Evolutionary conservation across 2,888 invertebrate species (phyloP).

Genomic region (Drosophila monieri): DNA sequence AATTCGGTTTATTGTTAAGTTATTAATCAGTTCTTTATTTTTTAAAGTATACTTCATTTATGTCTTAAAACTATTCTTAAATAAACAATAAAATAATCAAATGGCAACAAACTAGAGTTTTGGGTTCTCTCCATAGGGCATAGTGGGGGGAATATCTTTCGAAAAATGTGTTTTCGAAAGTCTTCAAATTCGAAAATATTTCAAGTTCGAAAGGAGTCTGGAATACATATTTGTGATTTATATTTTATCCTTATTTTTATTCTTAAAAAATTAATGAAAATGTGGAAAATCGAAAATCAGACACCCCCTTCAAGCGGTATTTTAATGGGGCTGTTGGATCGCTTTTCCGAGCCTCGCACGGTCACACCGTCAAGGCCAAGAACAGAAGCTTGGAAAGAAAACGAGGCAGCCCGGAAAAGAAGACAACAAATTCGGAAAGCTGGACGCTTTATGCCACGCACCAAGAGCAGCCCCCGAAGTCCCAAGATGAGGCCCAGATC

Average conservation of each 20-base stretch:
- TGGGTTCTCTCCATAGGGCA: too few species aligned
- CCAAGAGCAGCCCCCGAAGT: not conserved
- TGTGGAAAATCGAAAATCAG: not conserved
- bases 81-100: not conserved
- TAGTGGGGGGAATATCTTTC: not conserved
- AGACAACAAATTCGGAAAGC: not conserved
- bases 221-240: too few species aligned
- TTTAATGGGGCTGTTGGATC: not conserved
- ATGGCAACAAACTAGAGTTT: not conserved
- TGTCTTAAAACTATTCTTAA: not conserved
- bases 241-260: too few species aligned
- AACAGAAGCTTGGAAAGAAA: not conserved
- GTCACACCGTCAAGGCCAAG: conserved; percentile 1
- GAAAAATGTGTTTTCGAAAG: not conserved
- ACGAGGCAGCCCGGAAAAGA: not conserved
- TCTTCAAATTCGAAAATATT: too few species aligned
- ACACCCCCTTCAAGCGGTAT: not conserved
- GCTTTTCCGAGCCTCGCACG: not conserved
- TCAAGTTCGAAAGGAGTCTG: too few species aligned
- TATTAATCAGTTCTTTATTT: not conserved
- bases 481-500: conserved; percentile 3
- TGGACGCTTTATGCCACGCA: not conserved
- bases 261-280: too few species aligned
- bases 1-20: not conserved
- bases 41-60: not conserved